phyloP scores from a whole-genome alignment of 2,888 invertebrate genomes.

The Acrobasis consociella region DNA sequence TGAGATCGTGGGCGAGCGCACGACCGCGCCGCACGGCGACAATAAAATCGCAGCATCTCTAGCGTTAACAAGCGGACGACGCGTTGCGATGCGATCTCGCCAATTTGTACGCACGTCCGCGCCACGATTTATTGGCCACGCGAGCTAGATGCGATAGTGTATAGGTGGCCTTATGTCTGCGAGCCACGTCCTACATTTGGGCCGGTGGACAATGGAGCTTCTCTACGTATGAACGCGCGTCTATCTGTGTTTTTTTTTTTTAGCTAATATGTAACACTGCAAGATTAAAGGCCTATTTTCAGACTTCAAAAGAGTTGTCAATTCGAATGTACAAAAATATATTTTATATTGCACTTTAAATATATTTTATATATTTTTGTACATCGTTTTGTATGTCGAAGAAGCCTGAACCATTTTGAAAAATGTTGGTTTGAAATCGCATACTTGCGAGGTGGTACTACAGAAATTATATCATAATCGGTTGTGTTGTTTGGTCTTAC shows the following conservation, averaged over 20 bases:
- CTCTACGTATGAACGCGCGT: background rate
- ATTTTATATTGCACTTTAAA: too few relatives aligned
- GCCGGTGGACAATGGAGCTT: background rate
- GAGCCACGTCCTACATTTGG: conserved; percentile 1
- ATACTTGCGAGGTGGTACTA: too few relatives aligned
- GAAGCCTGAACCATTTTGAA: too few relatives aligned
- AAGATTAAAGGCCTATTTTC: too few relatives aligned
- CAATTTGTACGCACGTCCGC: conserved; percentile 77
- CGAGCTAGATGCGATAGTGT: conserved; percentile 52
- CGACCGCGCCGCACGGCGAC: conserved; percentile 46
- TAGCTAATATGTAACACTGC: too few relatives aligned
- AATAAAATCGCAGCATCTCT: conserved; percentile 54
- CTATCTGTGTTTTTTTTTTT: background rate
- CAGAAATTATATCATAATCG: too few relatives aligned
- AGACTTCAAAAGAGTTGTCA: too few relatives aligned
- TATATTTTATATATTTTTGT: too few relatives aligned
- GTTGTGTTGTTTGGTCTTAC: too few relatives aligned
- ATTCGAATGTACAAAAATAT: too few relatives aligned
- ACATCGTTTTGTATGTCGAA: too few relatives aligned
- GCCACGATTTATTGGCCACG: conserved; percentile 72
- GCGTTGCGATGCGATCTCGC: conserved; percentile 62
- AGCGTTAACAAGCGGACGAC: conserved; percentile 70
- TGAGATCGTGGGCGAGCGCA: conserved; percentile 54
- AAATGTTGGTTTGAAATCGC: too few relatives aligned
- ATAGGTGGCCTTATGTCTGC: conserved; percentile 49